Percentiles rank a stretch among this genome's conserved stretches.
Evolutionary conservation across 2,797 vertebrate genomes (phyloP).

Genomic region (Artibeus lituratus): DNA sequence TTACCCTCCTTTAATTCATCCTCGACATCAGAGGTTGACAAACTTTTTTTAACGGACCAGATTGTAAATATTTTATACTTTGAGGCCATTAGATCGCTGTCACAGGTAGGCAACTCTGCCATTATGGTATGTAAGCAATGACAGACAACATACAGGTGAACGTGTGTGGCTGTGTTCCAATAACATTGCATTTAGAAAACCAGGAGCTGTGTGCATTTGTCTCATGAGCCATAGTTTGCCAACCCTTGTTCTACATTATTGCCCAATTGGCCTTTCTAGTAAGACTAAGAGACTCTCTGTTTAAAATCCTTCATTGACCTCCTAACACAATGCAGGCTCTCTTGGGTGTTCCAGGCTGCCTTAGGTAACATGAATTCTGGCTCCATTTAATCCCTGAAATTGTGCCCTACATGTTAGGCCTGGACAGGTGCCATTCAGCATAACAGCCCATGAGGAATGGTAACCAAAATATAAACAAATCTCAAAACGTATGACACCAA

Average conservation of each 20-base stretch:
- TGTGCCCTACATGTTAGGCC: neutral
- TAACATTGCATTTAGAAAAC: slow-evolving; percentile 29
- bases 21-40: neutral
- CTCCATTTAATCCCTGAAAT: neutral
- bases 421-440: neutral
- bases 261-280: slow-evolving; percentile 21
- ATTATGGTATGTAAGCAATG: neutral
- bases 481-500: neutral
- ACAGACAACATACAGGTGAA: neutral
- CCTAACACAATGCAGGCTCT: neutral
- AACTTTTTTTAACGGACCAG: neutral
- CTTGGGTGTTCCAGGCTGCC: neutral
- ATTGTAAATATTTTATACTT: slow-evolving; percentile 19
- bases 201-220: neutral
- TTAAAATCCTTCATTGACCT: neutral
- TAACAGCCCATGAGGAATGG: neutral
- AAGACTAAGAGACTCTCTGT: neutral
- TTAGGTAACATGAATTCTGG: neutral
- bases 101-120: neutral
- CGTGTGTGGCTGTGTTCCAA: neutral
- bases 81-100: neutral
- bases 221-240: neutral
- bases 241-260: neutral
- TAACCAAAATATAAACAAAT: neutral
- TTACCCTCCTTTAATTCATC: neutral